These are phyloP conservation scores for Apogon talboti DNA, from an alignment of 2,797 vertebrate genomes.

Conservation along the genomic window DNA sequence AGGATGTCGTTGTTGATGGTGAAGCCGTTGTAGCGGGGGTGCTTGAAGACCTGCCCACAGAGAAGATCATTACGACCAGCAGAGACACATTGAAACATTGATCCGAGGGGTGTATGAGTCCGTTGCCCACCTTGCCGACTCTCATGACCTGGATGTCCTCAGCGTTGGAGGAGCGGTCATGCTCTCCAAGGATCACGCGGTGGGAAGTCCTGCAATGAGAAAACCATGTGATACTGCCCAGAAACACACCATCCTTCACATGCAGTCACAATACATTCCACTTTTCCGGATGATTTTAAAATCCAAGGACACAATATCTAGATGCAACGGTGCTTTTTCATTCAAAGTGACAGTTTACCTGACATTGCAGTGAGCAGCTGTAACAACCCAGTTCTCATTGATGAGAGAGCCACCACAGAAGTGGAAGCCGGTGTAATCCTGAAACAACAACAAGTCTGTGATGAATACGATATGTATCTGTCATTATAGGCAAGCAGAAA, in stretches of 20 bases:
- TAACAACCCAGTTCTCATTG: constrained; percentile 85
- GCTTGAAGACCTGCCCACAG: constrained; percentile 84
- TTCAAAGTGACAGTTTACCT: constrained; percentile 32
- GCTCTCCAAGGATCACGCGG: constrained; percentile 85
- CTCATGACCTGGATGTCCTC: constrained; percentile 78
- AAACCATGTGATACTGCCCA: too few species aligned
- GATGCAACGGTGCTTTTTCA: too few species aligned
- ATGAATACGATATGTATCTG: too few species aligned
- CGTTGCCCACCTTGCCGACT: constrained; percentile 78
- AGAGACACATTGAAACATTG: too few species aligned
- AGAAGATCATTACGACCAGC: too few species aligned
- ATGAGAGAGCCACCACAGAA: constrained; percentile 87
- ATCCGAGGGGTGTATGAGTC: rapidly evolving
- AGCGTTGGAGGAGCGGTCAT: constrained; percentile 63
- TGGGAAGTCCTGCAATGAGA: constrained; percentile 80
- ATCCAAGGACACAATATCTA: too few species aligned
- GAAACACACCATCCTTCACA: too few species aligned
- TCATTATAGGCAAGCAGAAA: too few species aligned
- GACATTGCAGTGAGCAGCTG: constrained; percentile 78
- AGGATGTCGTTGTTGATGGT: constrained; percentile 85
- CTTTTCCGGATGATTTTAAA: too few species aligned
- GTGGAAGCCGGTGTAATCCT: constrained; percentile 69
- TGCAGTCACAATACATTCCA: too few species aligned
- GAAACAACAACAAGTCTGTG: too few species aligned
- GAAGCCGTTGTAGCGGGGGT: constrained; percentile 79